Conservation (phyloP, 2,888 invertebrate genomes). For the Dasypogon diadema region DNA sequence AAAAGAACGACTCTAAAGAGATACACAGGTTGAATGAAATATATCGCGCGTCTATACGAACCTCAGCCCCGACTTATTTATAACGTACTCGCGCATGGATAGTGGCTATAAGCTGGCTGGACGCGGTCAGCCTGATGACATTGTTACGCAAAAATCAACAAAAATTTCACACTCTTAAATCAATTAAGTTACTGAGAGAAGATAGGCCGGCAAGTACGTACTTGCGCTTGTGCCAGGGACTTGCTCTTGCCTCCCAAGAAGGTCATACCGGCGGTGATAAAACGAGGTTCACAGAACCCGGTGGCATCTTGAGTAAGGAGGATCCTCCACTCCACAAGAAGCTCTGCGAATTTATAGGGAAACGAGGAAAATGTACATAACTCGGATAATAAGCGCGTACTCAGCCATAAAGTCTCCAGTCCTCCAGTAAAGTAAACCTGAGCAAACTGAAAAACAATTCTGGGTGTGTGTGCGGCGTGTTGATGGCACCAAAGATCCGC, state of each 20-base stretch:
- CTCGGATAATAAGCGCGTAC: slow-evolving; percentile 49
- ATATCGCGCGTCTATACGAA: slow-evolving; percentile 57
- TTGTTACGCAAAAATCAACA: slow-evolving; percentile 47
- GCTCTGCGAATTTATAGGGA: not conserved
- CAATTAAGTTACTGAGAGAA: slow-evolving; percentile 16
- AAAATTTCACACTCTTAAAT: slow-evolving; percentile 45
- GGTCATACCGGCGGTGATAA: slow-evolving; percentile 3
- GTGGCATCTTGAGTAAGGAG: not conserved
- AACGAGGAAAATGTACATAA: slow-evolving; percentile 56
- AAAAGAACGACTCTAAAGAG: slow-evolving; percentile 52
- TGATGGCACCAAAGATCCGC: slow-evolving; percentile 24
- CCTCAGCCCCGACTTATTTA: slow-evolving; percentile 50
- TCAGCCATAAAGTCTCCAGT: slow-evolving; percentile 51
- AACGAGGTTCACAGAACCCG: not conserved
- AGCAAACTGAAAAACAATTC: slow-evolving; percentile 53
- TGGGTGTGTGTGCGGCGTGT: slow-evolving; percentile 48
- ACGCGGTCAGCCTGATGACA: slow-evolving; percentile 31
- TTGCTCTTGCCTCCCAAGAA: slow-evolving; percentile 12
- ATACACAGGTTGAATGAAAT: slow-evolving; percentile 58
- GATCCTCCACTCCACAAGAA: not conserved
- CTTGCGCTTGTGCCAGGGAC: not conserved
- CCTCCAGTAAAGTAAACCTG: too few species aligned
- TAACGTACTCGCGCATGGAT: slow-evolving; percentile 39
- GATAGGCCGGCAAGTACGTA: not conserved
- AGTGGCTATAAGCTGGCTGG: not conserved